Evolutionary conservation across 2,888 invertebrate species (phyloP), one percentile per base, ranked within the genome.

Genomic region (Drosophila putrida): DNA sequence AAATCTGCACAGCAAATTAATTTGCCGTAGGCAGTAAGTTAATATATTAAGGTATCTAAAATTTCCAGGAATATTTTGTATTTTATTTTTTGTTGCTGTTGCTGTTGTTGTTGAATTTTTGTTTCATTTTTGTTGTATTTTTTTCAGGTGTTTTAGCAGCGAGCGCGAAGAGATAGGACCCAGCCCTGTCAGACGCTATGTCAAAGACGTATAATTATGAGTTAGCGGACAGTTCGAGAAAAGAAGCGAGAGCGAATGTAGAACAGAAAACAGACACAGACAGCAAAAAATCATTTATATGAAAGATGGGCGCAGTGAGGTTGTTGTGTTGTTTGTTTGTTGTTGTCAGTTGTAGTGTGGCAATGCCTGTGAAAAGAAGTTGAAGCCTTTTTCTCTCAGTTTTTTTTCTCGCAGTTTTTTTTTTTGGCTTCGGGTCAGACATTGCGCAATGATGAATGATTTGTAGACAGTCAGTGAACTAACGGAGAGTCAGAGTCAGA

Each of bases 141-240:
- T 35, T 54, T 46, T 66, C 31, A 61, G 57, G 36, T 50, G 54
- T 41, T 75, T 65, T 46, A 65, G 58, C 70, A 62, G n/a, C n/a
- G 33, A 11, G 20, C 33, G 15, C 78, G 9, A 77, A 6, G 10
- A 59, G 50, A 54, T 36, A 35, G 60, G 58, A 59, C 54, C 44
- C 54, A 38, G 63, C 38, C 39, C 44, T 57, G 49, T 70, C 76
- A 70, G 77, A 64, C 63, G 55, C 71, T 71, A 59, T 70, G 55
- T 83, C 86, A 90, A 90, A 90, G 83, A 85, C 76, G 78, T 80
- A 78, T 91, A 91, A 90, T 90, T 91, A 90, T 78, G 87, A 90
- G 90, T 82, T 88, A 75, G 78, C 71, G 71, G 64, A 36, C 67
- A 75, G 53, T 73, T 54, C 49, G 68, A 50, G 44, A 57, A 68